phyloP scores from a whole-genome alignment of 2,888 invertebrate genomes.

The Pyrocoelia pectoralis region DNA sequence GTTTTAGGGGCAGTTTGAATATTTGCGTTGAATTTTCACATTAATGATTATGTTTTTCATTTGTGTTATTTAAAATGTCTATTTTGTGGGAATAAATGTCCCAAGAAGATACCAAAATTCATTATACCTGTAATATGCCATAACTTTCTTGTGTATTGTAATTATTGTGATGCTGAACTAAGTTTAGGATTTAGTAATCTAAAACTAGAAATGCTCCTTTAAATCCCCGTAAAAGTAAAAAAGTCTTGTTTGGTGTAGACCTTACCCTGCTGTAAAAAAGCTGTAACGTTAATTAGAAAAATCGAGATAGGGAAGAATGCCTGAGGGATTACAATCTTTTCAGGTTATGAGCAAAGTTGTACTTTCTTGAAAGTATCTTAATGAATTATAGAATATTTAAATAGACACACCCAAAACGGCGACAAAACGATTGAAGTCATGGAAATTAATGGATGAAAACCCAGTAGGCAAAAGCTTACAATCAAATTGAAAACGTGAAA shows the following conservation, averaged over 20 bases:
- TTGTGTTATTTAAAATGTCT: too few species aligned
- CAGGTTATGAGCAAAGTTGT: slow-evolving; percentile 14
- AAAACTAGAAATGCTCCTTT: neutral
- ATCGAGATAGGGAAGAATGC: slow-evolving; percentile 13
- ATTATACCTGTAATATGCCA: too few species aligned
- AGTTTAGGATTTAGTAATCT: too few species aligned
- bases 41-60: too few species aligned
- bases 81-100: too few species aligned
- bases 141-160: too few species aligned
- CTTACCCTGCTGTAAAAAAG: neutral
- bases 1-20: too few species aligned
- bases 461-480: too few species aligned
- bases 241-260: neutral
- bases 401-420: neutral
- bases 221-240: neutral
- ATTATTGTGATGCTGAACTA: too few species aligned
- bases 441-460: too few species aligned
- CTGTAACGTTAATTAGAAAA: slow-evolving; percentile 19
- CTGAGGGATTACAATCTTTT: slow-evolving; percentile 16
- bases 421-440: neutral
- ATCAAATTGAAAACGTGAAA: neutral
- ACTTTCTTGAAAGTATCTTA: neutral
- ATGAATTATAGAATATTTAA: neutral
- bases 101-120: too few species aligned
- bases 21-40: too few species aligned